Evolutionary conservation across 2,113 vertebrate species (phyloP), one percentile per base, ranked within the genome.

Genomic region (Smithornis capensis): DNA sequence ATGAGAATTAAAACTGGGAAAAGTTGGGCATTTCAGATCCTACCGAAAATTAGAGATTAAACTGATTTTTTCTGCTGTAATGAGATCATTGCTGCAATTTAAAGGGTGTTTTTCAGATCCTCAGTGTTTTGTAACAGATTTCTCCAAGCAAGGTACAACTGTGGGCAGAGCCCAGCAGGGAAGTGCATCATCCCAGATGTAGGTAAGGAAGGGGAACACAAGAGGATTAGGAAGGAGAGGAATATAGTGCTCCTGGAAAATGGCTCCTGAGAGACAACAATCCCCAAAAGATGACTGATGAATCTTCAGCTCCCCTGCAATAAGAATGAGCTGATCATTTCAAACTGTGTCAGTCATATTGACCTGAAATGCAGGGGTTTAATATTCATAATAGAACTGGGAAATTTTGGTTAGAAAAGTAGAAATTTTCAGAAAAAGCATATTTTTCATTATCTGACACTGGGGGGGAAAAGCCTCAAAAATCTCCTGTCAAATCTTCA

Each of bases 131-230:
- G 24, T 15, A 44, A 37, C 6, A 28, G 19, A 40, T 81, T 45
- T 60, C 29, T 62, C 23, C 29, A 28, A 2, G 4, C 24, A 40
- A 73, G 25, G 7, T 33, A 9, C 19, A 62, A 42, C 19, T 47
- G 19, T 27, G 42, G 42, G 21, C 31, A 28, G 27, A 60, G 18
- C 12, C 35, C 12, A 33, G 5, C 28, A 24, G 5, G 2, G 1
- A 38, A 65, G 14, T n/a, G 23, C 14, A 19, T 52, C 1, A 0
- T 44, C 12, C 1, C 0, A 49, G 6, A 38, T 4, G 10, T 3
- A 33, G 45, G 27, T 80, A 60, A 76, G 10, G 19, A 89, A 60
- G 27, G 24, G 13, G 40, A 76, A 50, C 12, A 76, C 47, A 80
- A 59, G 28, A 76, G 28, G 15, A 42, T 23, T 31, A n/a, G 38